Base-by-base conservation (phyloP, 2,888 invertebrate species). In the Dione juno region DNA sequence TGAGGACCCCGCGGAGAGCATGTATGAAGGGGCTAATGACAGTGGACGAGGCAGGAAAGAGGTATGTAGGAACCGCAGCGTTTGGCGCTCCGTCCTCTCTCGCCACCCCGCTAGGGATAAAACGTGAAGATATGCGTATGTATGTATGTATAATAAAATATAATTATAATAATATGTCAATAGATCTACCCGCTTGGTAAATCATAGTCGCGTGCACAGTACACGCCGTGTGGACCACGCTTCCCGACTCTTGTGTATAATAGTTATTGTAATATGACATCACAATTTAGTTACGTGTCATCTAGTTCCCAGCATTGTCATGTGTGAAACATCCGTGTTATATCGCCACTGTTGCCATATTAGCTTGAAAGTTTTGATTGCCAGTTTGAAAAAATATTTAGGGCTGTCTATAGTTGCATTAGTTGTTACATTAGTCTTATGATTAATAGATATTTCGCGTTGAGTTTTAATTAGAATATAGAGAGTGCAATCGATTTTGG, bases 231-330 rank as follows among this genome's bases (percentile, higher is more conserved):
- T 61, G 53, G 59, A 48, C 70, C 64, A 64, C 72, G 67, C n/a
- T n/a, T n/a, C n/a, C n/a, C n/a, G n/a, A 64, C 61, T 48, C 40
- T 61, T 63, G 57, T 66, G 63, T 57, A 53, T 52, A 69, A 71
- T 75, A 70, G 69, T 71, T 72, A 68, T 72, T 71, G 71, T 71
- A 43, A 66, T 68, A 74, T 77, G 76, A 77, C 72, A 74, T 74
- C 71, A 77, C 74, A 75, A 72, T 41, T 66, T 66, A 63, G 74
- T 77, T 78, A 78, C 78, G 77, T 77, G 77, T 78, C 69, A 75
- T 75, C 77, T 73, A 74, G 72, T 77, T 80, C 78, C 75, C 76
- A 77, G 69, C 73, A 74, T 77, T 61, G 69, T 70, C 59, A 35
- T 53, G 54, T 66, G 61, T 48, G 67, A 66, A 63, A 57, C 57